Percentiles rank a stretch among this genome's conserved stretches.
phyloP scores from a whole-genome alignment of 1,140 invertebrate species.

The Pararge aegeria region DNA sequence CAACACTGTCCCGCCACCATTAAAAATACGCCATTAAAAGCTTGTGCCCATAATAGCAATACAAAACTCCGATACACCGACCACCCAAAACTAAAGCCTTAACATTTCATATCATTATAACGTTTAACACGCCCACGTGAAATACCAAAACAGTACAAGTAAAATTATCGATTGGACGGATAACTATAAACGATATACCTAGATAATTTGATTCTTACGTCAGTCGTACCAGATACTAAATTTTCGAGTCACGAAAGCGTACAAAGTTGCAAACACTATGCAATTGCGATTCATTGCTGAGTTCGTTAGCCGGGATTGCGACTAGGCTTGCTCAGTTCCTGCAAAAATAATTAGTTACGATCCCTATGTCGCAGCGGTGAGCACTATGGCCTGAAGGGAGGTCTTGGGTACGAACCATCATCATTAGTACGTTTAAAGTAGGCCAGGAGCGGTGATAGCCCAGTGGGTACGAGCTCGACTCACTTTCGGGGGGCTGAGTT shows the following conservation, averaged over 20 bases:
- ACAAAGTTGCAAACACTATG: background rate
- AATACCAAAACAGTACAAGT: conserved; percentile 23
- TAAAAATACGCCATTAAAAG: conserved; percentile 11
- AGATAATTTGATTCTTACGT: conserved; percentile 24
- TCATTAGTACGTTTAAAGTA: too few relatives aligned
- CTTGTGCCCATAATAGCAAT: conserved; percentile 2
- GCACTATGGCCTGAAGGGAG: too few relatives aligned
- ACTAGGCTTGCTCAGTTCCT: background rate
- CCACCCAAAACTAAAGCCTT: conserved; percentile 20
- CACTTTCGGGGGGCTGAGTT: too few relatives aligned
- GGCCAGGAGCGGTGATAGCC: too few relatives aligned
- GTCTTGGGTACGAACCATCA: too few relatives aligned
- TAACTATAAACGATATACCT: conserved; percentile 21
- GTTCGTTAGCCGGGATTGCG: background rate
- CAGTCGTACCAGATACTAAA: conserved; percentile 24
- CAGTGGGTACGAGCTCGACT: too few relatives aligned
- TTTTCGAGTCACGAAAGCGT: conserved; percentile 22
- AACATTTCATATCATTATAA: conserved; percentile 27
- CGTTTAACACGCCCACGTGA: conserved; percentile 29
- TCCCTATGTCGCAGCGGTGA: too few relatives aligned
- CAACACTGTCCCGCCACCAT: conserved; percentile 1
- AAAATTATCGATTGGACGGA: conserved; percentile 25
- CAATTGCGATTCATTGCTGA: background rate
- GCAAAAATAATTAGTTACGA: too few relatives aligned
- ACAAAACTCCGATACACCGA: conserved; percentile 4